phyloP scores from a whole-genome alignment of 2,888 invertebrate species.

The Zaprionus lineosus region DNA sequence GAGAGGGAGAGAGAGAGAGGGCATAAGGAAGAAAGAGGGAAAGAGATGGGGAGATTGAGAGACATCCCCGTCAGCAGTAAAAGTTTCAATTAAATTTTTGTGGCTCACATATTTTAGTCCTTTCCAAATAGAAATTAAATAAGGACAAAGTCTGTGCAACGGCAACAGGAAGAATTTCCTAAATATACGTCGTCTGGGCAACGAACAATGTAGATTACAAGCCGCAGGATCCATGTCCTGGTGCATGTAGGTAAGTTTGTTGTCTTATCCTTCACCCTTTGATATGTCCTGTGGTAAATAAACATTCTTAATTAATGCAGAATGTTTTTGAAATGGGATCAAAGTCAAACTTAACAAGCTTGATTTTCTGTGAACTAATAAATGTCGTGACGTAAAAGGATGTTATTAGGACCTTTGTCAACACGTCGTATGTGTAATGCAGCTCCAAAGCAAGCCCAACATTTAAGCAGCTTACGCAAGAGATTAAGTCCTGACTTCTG shows the following conservation, averaged over 20 bases:
- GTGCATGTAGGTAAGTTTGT: no score
- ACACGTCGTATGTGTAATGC: background rate
- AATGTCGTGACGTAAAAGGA: no score
- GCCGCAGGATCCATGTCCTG: background rate
- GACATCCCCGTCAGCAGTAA: no score
- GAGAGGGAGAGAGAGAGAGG: background rate
- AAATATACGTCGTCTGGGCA: constrained; percentile 37
- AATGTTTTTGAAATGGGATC: constrained; percentile 59
- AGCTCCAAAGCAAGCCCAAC: constrained; percentile 3
- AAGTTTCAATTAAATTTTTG: constrained; percentile 57
- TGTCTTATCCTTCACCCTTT: no score
- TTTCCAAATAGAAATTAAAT: constrained; percentile 31
- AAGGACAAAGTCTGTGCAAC: constrained; percentile 53
- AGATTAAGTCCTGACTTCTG: constrained; percentile 6
- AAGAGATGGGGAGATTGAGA: background rate
- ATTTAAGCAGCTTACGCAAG: constrained; percentile 30
- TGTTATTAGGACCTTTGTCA: no score
- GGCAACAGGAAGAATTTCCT: constrained; percentile 43
- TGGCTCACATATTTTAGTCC: constrained; percentile 25
- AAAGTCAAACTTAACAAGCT: constrained; percentile 51
- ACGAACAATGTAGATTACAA: constrained; percentile 4
- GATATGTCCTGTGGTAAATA: constrained; percentile 30
- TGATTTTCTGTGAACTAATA: constrained; percentile 28
- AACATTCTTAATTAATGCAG: constrained; percentile 71
- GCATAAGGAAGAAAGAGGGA: no score